Evolutionary conservation across 1,140 invertebrate species (phyloP).

Genomic region (Hycleus cichorii): DNA sequence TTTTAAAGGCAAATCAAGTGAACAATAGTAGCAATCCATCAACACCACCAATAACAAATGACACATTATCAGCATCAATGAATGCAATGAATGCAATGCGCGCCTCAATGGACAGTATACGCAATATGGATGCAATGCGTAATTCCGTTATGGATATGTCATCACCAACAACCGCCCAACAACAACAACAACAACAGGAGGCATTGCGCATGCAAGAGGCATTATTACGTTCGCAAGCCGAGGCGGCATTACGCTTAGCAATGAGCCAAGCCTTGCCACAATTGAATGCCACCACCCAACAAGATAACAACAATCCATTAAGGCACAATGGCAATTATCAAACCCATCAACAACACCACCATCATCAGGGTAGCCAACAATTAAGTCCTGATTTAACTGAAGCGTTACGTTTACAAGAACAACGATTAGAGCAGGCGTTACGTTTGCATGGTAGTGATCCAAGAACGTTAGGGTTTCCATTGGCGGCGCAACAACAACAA

Average conservation of each 20-base stretch:
- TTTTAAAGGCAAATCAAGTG: conserved; percentile 38
- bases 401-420: conserved; percentile 69
- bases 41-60: conserved; percentile 39
- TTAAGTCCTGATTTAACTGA: conserved; percentile 57
- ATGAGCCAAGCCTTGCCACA: conserved; percentile 53
- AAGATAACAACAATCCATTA: conserved; percentile 34
- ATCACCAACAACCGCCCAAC: conserved; percentile 45
- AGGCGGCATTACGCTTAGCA: conserved; percentile 70
- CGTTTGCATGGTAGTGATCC: conserved; percentile 64
- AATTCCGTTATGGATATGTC: conserved; percentile 38
- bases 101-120: conserved; percentile 40
- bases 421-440: conserved; percentile 71
- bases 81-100: conserved; percentile 44
- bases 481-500: conserved; percentile 49
- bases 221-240: conserved; percentile 71
- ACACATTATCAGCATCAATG: conserved; percentile 35
- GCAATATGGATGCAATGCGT: conserved; percentile 39
- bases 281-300: conserved; percentile 39
- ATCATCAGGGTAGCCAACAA: conserved; percentile 46
- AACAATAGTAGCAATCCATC: conserved; percentile 39
- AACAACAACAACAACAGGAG: conserved; percentile 62
- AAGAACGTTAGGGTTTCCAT: conserved; percentile 55
- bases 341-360: conserved; percentile 41
- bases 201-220: conserved; percentile 66
- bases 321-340: conserved; percentile 36